Evolutionary conservation across 2,888 invertebrate genomes (phyloP).

Genomic region (Parnassius mnemosyne): DNA sequence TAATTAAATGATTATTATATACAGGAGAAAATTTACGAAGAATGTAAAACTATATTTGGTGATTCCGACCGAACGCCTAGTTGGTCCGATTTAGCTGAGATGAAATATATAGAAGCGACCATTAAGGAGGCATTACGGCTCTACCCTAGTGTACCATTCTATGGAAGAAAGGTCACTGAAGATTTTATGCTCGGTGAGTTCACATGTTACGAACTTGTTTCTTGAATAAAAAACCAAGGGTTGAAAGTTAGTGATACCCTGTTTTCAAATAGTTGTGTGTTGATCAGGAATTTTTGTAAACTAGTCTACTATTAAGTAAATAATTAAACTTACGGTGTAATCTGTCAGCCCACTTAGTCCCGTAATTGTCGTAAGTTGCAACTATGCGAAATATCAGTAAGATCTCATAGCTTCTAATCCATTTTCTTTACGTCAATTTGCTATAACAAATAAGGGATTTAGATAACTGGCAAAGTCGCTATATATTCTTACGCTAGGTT

Average conservation of each 20-base stretch:
- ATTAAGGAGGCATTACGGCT: conserved; percentile 84
- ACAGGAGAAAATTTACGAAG: conserved; percentile 65
- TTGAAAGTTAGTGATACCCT: too few relatives aligned
- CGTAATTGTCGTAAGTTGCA: too few relatives aligned
- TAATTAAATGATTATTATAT: background rate
- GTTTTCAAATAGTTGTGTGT: too few relatives aligned
- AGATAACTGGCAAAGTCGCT: too few relatives aligned
- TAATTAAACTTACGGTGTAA: background rate
- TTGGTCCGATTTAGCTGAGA: conserved; percentile 78
- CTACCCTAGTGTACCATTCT: conserved; percentile 84
- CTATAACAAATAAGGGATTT: too few relatives aligned
- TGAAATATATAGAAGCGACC: conserved; percentile 85
- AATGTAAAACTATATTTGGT: conserved; percentile 57
- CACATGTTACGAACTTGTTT: background rate
- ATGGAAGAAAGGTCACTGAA: conserved; percentile 80
- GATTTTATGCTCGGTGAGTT: conserved; percentile 80
- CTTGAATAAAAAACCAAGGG: background rate
- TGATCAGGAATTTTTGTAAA: too few relatives aligned
- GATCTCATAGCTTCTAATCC: too few relatives aligned
- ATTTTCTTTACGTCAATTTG: too few relatives aligned
- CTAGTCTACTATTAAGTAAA: background rate
- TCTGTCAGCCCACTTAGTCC: too few relatives aligned
- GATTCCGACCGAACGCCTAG: conserved; percentile 65
- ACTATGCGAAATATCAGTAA: too few relatives aligned
- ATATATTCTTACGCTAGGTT: too few relatives aligned